Base-by-base conservation (phyloP, 2,113 vertebrate species). In the Nibea albiflora region DNA sequence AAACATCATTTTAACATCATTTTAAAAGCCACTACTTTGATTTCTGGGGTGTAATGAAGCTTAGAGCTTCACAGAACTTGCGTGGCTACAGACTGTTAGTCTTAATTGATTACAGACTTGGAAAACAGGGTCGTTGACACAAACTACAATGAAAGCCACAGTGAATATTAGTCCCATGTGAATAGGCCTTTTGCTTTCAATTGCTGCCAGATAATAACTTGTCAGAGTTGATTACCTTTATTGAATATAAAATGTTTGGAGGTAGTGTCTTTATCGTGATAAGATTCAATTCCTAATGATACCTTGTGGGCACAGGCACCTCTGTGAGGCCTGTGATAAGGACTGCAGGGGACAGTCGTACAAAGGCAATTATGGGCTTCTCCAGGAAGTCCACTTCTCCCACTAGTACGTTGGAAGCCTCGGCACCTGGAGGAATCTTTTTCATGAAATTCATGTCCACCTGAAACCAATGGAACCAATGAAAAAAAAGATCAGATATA, bases 391-490 rank as follows among this genome's bases (percentile, higher is more conserved):
- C 95, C 88, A 98, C 97, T 92, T 98, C 97, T 88, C 97, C 98
- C 85, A 99, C 97, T 85, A 99, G 92, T 15, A 99, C 97, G 78
- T 99, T 99, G 78, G 97, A 99, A 52, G 98, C 98, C 90, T 99
- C 98, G 1, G 98, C 97, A 86, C 97, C 97, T 0, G 96, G 95
- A 66, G 97, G 97, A 79, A 99, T 98, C 95, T 99, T 99, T 92
- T 95, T 97, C 97, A 99, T 98, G 93, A 99, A 99, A 94, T 98
- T 98, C 97, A 98, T 98, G 92, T 99, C 98, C 88, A 99, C 98
- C 98, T 99, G 90, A 92, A 91, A 70, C 77, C 58, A 39, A 73
- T 6, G 10, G 16, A 84, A 31, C 6, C n/a, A 64, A 76, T 35
- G 4, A 50, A 74, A 3, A 24, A 24, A 68, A 16, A 11, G 71